Base-by-base conservation (phyloP, 2,797 vertebrate species). In the Micrastur ruficollis region DNA sequence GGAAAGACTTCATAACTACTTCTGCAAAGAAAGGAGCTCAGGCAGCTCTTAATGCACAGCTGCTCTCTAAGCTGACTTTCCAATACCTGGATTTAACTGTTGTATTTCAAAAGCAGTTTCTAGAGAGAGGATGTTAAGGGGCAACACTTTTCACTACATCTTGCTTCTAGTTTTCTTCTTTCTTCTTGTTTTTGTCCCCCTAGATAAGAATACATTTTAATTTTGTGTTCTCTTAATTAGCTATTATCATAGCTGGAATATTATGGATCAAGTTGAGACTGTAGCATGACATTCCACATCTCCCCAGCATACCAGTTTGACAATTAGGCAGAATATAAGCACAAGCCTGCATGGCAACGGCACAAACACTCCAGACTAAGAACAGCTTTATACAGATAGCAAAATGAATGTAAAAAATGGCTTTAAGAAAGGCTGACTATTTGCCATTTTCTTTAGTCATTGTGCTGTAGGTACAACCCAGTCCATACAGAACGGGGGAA, bases 1-100 rank as follows among this genome's bases (percentile, higher is more conserved):
- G 14, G 42, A 67, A 81, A 75, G 46, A 25, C 34, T 84, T 62
- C 1, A 1, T 79, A 76, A 89, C 89, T 89, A 38, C 83, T 90
- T 62, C 53, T 81, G 26, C 20, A 62, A 66, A 47, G 46, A 96
- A 81, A 66, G 63, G 22, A 85, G 73, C 46, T 94, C 89, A 92
- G 59, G 21, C 55, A 73, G 74, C 21, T 66, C 63, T 82, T 90
- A 84, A 66, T 18, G 18, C 74, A 63, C 2, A 6, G 42, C 32
- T 55, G 14, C 11, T 86, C 42, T 68, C 76, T 92, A 92, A 95
- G 58, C 66, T 73, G 79, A n/a, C 71, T 93, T 94, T 11, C 67
- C 81, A 85, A 59, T 66, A 63, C 47, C 34, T 40, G 18, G 27
- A 59, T 44, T 79, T 90, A 82, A 56, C 81, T 62, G 27, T 15